Conservation (phyloP, 2,888 invertebrate species). For the Actias luna region DNA sequence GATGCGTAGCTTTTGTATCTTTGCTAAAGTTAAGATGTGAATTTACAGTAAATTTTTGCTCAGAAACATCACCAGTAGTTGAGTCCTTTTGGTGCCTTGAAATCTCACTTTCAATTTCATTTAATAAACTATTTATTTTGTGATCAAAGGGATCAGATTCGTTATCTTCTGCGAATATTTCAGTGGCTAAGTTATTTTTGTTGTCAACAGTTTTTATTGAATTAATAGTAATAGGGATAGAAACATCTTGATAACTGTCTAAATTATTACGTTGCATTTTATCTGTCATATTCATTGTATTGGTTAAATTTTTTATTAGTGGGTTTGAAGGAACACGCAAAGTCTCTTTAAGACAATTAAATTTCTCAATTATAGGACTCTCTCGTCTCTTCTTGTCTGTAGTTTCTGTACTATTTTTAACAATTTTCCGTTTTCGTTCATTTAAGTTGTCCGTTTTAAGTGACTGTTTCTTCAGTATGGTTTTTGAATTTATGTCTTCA, state of each 20-base stretch:
- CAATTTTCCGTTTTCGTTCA: slow-evolving; percentile 58
- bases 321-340: slow-evolving; percentile 49
- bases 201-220: slow-evolving; percentile 7
- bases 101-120: slow-evolving; percentile 66
- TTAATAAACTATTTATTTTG: slow-evolving; percentile 53
- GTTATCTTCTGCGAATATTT: slow-evolving; percentile 28
- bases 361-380: slow-evolving; percentile 50
- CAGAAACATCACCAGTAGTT: not conserved
- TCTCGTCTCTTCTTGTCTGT: slow-evolving; percentile 68
- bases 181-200: slow-evolving; percentile 11
- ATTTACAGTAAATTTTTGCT: not conserved
- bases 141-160: slow-evolving; percentile 40
- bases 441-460: slow-evolving; percentile 49
- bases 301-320: slow-evolving; percentile 38
- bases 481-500: slow-evolving; percentile 23
- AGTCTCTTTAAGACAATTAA: slow-evolving; percentile 54
- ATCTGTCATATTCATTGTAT: slow-evolving; percentile 34
- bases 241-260: not conserved
- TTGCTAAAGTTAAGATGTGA: not conserved
- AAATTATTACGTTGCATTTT: slow-evolving; percentile 32
- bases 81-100: slow-evolving; percentile 20
- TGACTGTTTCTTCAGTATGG: slow-evolving; percentile 37
- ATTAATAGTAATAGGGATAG: not conserved
- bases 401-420: slow-evolving; percentile 39
- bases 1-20: not conserved